Conservation (phyloP, 2,888 invertebrate genomes). For the Geophilus truncorum region DNA sequence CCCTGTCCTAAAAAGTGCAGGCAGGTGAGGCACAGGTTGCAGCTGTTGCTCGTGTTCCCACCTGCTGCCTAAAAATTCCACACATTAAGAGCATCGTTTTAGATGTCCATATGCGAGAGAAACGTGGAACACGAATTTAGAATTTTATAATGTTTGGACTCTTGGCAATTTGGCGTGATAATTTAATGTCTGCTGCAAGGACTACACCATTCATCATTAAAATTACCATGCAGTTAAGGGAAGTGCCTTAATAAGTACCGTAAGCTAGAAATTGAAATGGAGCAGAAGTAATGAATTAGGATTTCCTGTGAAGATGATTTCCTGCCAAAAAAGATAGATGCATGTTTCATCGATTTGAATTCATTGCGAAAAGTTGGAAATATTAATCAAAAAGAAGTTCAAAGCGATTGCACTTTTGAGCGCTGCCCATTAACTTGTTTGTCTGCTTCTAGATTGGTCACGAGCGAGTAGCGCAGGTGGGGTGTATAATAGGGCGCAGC, state of each 20-base stretch:
- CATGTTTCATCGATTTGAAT: background rate
- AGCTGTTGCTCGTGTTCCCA: background rate
- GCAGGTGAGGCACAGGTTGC: constrained; percentile 15
- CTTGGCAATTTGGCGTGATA: background rate
- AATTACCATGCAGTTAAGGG: constrained; percentile 17
- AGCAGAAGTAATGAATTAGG: constrained; percentile 24
- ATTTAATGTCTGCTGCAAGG: constrained; percentile 15
- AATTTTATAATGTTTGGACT: background rate
- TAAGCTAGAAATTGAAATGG: background rate
- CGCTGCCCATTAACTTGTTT: too few species aligned
- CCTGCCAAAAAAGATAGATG: background rate
- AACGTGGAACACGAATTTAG: background rate
- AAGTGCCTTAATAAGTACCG: constrained; percentile 3
- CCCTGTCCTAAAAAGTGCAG: background rate
- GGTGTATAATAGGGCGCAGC: background rate
- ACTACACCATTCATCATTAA: constrained; percentile 12
- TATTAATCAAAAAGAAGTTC: background rate
- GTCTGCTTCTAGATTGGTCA: background rate
- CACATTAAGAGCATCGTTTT: background rate
- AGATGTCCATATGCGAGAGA: background rate
- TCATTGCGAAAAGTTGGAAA: background rate
- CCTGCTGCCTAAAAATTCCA: constrained; percentile 2
- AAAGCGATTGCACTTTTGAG: background rate
- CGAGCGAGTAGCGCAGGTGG: background rate
- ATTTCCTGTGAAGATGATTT: background rate